A percentile compares a stretch with the other conserved stretches of the same genome.
Conservation (phyloP, 2,888 invertebrate genomes). For the Athetis lepigone region DNA sequence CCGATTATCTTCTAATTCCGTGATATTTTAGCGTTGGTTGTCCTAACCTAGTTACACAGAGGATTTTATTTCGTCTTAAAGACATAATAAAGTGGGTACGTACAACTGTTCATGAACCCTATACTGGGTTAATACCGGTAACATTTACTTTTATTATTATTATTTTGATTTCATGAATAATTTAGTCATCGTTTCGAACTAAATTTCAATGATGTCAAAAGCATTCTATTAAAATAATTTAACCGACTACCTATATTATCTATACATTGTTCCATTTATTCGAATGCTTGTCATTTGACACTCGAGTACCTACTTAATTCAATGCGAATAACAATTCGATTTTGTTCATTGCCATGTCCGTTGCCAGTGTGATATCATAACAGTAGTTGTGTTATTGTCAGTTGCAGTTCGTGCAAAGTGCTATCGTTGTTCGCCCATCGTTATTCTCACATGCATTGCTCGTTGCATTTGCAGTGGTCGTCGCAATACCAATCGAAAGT, state of each 20-base stretch:
- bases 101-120: not conserved
- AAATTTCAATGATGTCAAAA: too few species aligned
- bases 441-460: constrained; percentile 50
- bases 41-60: constrained; percentile 13
- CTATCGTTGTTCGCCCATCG: constrained; percentile 50
- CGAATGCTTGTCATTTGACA: too few species aligned
- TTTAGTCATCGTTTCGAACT: too few species aligned
- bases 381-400: constrained; percentile 37
- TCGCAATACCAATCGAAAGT: constrained; percentile 42
- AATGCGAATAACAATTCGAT: constrained; percentile 9
- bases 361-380: constrained; percentile 40
- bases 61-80: constrained; percentile 18
- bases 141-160: too few species aligned
- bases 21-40: constrained; percentile 31
- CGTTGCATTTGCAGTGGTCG: constrained; percentile 43
- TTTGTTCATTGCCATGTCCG: constrained; percentile 29
- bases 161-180: too few species aligned
- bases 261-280: not conserved
- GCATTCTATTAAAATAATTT: too few species aligned
- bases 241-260: too few species aligned
- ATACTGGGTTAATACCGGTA: not conserved
- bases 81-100: not conserved
- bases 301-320: too few species aligned
- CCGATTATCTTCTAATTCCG: constrained; percentile 20
- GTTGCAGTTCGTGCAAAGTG: constrained; percentile 34